Base-by-base conservation (phyloP, 2,888 invertebrate genomes). In the Acronicta alni region DNA sequence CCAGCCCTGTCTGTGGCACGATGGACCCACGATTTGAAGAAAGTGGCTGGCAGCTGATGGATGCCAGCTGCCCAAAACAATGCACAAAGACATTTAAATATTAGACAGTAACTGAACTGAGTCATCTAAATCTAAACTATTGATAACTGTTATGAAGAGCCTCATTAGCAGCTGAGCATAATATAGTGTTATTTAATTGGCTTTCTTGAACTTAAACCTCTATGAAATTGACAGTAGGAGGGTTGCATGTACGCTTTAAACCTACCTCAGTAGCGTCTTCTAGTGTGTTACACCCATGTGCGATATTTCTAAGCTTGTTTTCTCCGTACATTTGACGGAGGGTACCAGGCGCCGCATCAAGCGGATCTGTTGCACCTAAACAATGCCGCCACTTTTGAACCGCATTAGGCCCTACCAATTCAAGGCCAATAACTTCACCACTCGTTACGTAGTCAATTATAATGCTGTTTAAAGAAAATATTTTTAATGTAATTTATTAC, bases 361-460 rank as follows among this genome's bases (percentile, higher is more conserved):
- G 79, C 0, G 96, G 95, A 80, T 97, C 96, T 0, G 93, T 93
- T 6, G 96, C 95, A 5, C 97, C 97, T 46, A 97, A 90, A 51
- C 96, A 88, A 48, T 95, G 88, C 8, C 94, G 91, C 96, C 96
- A 97, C 65, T 93, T 94, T n/a, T 88, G 81, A 0, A 97, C 92
- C 1, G 96, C 96, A 76, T 96, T 91, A 46, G 96, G 95, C 0
- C 96, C 97, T 39, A 97, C 95, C 52, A 98, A 82, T 86, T 97
- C 97, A 76, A 98, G 82, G 0, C 96, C 97, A 63, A 98, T 91
- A 3, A 97, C 94, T 58, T 97, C 96, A 3, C 96, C 97, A 49
- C 96, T 95, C 1, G 96, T 96, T 42, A 98, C 88, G 82, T 96
- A 95, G 73, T 96, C 95, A 61, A 97, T 89, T 51, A 97, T 90